Conservation (phyloP, 2,797 vertebrate species). For the Lagocephalus sceleratus region DNA sequence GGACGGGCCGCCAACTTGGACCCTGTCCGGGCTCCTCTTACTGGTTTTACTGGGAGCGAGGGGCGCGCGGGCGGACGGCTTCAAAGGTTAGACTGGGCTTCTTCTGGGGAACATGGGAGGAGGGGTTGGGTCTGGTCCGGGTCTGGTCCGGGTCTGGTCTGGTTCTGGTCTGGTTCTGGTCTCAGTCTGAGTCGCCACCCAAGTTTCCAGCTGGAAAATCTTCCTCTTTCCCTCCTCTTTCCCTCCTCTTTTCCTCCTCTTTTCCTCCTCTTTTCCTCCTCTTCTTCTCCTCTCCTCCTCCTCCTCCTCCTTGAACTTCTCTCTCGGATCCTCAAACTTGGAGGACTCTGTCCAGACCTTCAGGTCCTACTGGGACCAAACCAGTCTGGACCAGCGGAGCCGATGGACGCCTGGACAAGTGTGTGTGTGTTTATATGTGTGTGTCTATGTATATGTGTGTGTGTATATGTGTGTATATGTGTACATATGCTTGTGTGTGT, state of each 20-base stretch:
- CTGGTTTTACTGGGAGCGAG: slow-evolving; percentile 32
- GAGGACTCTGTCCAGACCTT: too few species aligned
- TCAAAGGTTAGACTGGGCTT: slow-evolving; percentile 5
- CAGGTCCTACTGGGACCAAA: too few species aligned
- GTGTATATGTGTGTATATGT: too few species aligned
- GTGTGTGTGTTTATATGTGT: too few species aligned
- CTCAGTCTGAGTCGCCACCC: slow-evolving; percentile 29
- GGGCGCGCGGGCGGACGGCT: slow-evolving; percentile 40
- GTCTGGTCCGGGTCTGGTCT: slow-evolving; percentile 30
- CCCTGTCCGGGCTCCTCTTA: slow-evolving; percentile 15
- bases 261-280: background rate
- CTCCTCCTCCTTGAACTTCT: background rate
- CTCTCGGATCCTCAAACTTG: too few species aligned
- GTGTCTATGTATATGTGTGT: background rate
- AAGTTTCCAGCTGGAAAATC: slow-evolving; percentile 64
- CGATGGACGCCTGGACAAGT: too few species aligned
- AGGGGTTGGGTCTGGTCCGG: background rate
- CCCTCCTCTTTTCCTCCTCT: background rate
- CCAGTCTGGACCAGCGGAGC: too few species aligned
- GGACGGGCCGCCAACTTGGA: slow-evolving; percentile 53
- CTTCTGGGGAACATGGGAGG: background rate
- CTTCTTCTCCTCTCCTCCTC: background rate
- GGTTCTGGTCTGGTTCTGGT: too few species aligned
- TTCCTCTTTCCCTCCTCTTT: background rate
- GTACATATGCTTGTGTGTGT: too few species aligned